Evolutionary conservation across 2,113 vertebrate genomes (phyloP), one percentile per base, ranked within the genome.

Genomic region (Pyxicephalus adspersus): DNA sequence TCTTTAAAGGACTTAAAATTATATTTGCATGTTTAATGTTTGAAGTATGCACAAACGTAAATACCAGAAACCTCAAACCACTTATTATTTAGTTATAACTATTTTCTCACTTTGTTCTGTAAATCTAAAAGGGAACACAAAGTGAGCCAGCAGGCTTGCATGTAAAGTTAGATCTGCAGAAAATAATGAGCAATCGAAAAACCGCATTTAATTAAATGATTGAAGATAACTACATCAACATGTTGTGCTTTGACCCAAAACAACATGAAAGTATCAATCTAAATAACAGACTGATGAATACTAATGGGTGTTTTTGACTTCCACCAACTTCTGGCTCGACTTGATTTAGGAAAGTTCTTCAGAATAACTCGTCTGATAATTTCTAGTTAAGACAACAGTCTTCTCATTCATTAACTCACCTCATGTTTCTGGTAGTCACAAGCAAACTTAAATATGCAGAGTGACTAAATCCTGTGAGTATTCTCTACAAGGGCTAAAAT

Each of bases 151-250:
- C 54, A 45, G 19, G 76, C 52, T 55, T 68, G 16, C 16, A 65
- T 58, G 19, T 18, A 45, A 65, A 77, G 61, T 65, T 70, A 68
- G 29, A 68, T 60, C 22, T 70, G n/a, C 29, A 17, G 23, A 79
- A 68, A 52, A 73, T 81, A 81, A 81, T 26, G 58, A 81, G 60
- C 66, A 61, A 71, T 74, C 31, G 50, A 68, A 66, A 68, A 54
- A 60, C 16, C 65, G 50, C 29, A 61, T 52, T 34, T 73, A 81
- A 73, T 81, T 64, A 74, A 81, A 51, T 73, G 68, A 81, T 65
- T 74, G 71, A 80, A 60, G 58, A 55, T 64, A 81, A 73, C 26
- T 74, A 64, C 45, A 73, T 65, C 60, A 81, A 73, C 79, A 74
- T 64, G 58, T 81, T 57, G 58, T 55, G 25, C 23, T 72, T 81